phyloP scores from a whole-genome alignment of 2,888 invertebrate species.

The Drosophila colorata region DNA sequence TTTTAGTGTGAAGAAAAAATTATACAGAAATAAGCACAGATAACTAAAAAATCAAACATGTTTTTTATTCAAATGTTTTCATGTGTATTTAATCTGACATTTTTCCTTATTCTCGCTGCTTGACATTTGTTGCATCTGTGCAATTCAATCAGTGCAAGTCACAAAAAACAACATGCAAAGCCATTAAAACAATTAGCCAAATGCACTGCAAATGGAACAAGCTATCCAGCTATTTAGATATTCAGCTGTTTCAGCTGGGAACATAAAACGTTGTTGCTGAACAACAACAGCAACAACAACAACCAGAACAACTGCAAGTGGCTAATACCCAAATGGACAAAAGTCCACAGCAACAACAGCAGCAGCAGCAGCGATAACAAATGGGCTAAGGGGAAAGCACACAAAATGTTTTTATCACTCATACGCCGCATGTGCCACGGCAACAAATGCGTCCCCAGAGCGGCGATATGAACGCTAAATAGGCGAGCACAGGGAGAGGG shows the following conservation, averaged over 20 bases:
- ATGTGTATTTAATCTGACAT: background rate
- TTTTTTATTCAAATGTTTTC: background rate
- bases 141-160: slow-evolving; percentile 30
- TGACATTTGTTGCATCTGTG: slow-evolving; percentile 25
- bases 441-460: slow-evolving; percentile 62
- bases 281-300: background rate
- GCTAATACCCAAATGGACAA: slow-evolving; percentile 30
- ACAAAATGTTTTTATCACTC: slow-evolving; percentile 67
- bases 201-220: slow-evolving; percentile 34
- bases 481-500: background rate
- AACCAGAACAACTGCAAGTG: slow-evolving; percentile 7
- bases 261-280: slow-evolving; percentile 10
- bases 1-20: background rate
- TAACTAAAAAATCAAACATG: background rate
- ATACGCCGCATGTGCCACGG: slow-evolving; percentile 62
- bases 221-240: slow-evolving; percentile 4
- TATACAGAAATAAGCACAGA: background rate
- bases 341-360: slow-evolving; percentile 1
- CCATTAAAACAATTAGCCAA: slow-evolving; percentile 67
- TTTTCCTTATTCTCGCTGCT: background rate
- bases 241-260: slow-evolving; percentile 33
- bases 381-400: slow-evolving; percentile 36
- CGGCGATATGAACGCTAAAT: slow-evolving; percentile 2
- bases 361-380: slow-evolving; percentile 1
- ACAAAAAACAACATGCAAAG: slow-evolving; percentile 34